phyloP scores from a whole-genome alignment of 1,140 invertebrate genomes.

The Pogonognathellus flavescens region DNA sequence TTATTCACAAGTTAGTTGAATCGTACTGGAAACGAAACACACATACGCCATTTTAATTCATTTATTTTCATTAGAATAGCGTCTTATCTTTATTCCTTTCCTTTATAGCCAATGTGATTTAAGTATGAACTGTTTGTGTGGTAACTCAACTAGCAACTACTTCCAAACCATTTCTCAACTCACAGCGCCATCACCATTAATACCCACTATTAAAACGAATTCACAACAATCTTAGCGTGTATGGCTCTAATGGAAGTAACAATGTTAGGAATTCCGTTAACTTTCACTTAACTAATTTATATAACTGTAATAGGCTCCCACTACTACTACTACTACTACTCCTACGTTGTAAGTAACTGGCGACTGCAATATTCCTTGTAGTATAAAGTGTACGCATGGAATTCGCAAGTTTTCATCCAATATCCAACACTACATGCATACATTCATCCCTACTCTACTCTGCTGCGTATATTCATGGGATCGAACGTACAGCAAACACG shows the following conservation, averaged over 20 bases:
- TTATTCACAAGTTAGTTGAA: background rate
- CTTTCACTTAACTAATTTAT: conserved; percentile 43
- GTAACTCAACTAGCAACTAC: background rate
- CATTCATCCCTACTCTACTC: too few species aligned
- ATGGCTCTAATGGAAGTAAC: conserved; percentile 11
- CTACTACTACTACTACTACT: background rate
- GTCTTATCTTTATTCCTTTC: conserved; percentile 17
- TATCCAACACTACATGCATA: background rate
- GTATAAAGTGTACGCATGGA: background rate
- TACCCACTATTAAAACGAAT: conserved; percentile 39
- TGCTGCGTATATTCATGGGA: too few species aligned
- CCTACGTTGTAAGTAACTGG: background rate
- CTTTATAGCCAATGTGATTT: conserved; percentile 18
- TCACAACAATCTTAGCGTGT: conserved; percentile 1
- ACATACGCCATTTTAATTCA: conserved; percentile 38
- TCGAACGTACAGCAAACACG: conserved; percentile 12
- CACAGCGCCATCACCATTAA: background rate
- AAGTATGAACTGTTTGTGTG: background rate
- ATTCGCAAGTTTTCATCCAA: background rate
- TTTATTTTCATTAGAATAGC: conserved; percentile 41
- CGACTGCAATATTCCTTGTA: background rate
- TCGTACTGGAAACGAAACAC: background rate
- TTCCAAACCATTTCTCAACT: background rate
- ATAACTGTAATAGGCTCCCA: background rate
- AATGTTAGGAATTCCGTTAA: conserved; percentile 12